Percentiles rank a stretch among this genome's conserved stretches.
Evolutionary conservation across 2,888 invertebrate species (phyloP).

Genomic region (Lasioglossum vierecki): DNA sequence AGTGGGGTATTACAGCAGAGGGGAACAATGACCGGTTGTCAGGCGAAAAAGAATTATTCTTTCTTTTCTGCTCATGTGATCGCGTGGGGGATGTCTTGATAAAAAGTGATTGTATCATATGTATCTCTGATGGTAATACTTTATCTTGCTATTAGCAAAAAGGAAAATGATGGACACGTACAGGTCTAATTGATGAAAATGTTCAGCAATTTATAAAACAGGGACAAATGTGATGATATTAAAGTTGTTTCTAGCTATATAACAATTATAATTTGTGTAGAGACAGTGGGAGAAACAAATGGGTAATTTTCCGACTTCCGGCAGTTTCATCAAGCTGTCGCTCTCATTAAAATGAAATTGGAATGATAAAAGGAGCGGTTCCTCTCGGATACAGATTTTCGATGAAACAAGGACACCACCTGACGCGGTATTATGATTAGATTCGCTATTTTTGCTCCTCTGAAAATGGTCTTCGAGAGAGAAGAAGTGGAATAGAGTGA

Average conservation of each 20-base stretch:
- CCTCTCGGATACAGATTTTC: constrained; percentile 2
- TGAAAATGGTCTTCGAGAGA: neutral
- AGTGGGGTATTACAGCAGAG: too few relatives aligned
- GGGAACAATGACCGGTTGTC: too few relatives aligned
- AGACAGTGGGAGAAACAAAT: too few relatives aligned
- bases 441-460: neutral
- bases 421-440: neutral
- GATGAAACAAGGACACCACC: neutral
- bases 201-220: neutral
- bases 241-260: neutral
- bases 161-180: neutral
- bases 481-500: neutral
- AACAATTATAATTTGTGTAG: too few relatives aligned
- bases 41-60: too few relatives aligned
- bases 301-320: neutral
- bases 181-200: neutral
- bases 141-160: neutral
- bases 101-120: too few relatives aligned
- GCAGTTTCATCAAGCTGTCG: constrained; percentile 9
- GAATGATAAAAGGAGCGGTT: neutral
- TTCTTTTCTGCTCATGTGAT: too few relatives aligned
- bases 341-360: neutral
- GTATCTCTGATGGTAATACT: too few relatives aligned
- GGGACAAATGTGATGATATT: neutral
- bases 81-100: too few relatives aligned